These are phyloP conservation scores for Anneissia japonica DNA, from an alignment of 35 echinoderm and acorn worm species.

Conservation along the genomic window DNA sequence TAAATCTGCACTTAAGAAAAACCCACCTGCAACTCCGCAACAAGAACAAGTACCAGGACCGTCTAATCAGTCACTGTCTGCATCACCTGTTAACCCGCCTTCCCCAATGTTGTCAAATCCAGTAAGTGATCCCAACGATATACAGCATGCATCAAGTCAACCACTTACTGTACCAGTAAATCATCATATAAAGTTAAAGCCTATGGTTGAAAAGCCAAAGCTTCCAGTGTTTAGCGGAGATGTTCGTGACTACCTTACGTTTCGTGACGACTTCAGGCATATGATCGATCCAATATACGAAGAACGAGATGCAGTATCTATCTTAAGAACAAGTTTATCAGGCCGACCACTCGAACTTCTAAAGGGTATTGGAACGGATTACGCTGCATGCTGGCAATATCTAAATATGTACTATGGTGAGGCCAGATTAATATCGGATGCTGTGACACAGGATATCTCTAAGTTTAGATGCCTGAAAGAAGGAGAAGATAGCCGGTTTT, in stretches of 20 bases:
- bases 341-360: constrained; percentile 56
- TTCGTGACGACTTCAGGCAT: constrained; percentile 47
- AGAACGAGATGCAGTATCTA: constrained; percentile 37
- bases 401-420: not conserved
- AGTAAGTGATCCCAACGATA: not conserved
- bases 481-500: not conserved
- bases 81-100: not conserved
- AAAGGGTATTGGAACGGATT: constrained; percentile 1
- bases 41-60: not conserved
- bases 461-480: not conserved
- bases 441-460: constrained; percentile 24
- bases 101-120: not conserved
- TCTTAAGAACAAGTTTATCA: constrained; percentile 27
- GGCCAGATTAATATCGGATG: constrained; percentile 34
- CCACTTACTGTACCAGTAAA: not conserved
- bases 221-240: constrained; percentile 59
- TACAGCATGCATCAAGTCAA: not conserved
- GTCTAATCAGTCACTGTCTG: not conserved
- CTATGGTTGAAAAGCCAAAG: constrained; percentile 64
- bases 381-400: not conserved
- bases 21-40: not conserved
- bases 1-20: not conserved
- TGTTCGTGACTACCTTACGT: constrained; percentile 46
- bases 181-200: not conserved
- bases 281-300: constrained; percentile 15